Percentiles rank a stretch among this genome's conserved stretches.
Conservation (phyloP, 2,797 vertebrate species). For the Sebastes umbrosus region DNA sequence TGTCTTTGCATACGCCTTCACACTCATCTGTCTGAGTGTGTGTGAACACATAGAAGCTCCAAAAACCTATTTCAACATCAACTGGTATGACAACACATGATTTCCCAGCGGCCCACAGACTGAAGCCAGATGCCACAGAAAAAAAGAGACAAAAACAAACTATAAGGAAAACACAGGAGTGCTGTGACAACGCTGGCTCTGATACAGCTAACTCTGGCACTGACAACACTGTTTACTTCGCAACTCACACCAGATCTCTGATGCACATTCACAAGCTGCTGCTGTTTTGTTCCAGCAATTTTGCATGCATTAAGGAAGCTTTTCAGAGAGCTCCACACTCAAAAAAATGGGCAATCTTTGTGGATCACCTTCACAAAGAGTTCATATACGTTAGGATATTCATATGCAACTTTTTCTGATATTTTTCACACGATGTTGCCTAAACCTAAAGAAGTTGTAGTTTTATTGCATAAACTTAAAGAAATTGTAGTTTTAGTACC, state of each 20-base stretch:
- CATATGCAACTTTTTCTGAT: too few species aligned
- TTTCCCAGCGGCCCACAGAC: slow-evolving; percentile 26
- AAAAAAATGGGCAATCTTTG: not conserved
- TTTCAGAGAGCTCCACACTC: not conserved
- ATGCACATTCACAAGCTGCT: not conserved
- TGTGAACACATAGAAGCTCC: not conserved
- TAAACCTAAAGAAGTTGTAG: too few species aligned
- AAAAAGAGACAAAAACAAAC: not conserved
- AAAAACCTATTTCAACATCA: slow-evolving; percentile 24
- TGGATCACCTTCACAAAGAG: not conserved
- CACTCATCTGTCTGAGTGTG: not conserved
- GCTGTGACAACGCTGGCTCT: not conserved
- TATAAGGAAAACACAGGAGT: not conserved
- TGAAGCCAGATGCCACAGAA: slow-evolving; percentile 4
- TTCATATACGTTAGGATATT: too few species aligned
- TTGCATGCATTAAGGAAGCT: not conserved
- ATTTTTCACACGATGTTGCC: not conserved
- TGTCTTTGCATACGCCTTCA: not conserved
- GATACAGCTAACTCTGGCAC: not conserved
- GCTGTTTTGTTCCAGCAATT: not conserved
- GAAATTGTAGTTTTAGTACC: accelerated
- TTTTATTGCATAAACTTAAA: too few species aligned
- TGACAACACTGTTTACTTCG: not conserved
- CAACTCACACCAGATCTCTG: not conserved
- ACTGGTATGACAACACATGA: slow-evolving; percentile 25